Evolutionary conservation across 2,797 vertebrate genomes (phyloP), one percentile per base, ranked within the genome.

Genomic region (Myotis vivesi): DNA sequence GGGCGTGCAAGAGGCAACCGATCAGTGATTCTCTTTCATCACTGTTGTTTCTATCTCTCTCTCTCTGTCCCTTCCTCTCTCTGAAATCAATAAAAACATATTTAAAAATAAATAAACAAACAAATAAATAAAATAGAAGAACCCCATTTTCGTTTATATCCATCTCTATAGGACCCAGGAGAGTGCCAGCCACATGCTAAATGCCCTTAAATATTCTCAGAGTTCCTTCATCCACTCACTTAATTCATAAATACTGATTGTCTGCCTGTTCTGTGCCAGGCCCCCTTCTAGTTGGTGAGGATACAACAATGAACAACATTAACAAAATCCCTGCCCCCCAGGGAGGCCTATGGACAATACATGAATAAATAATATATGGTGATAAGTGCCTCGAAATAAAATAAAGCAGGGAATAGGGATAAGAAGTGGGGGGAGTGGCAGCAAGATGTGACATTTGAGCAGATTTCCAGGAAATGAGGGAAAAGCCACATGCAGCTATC

Each of bases 391-490:
- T 53, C 2, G 22, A 44, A 91, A 51, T 81, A 36, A 88, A 75
- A 49, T 51, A 75, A 75, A 33, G 46, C 46, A n/a, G 28, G 46
- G 72, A 20, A 49, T 75, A 44, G 72, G 49, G 7, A 30, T 30
- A 72, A 28, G 11, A 89, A 11, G 25, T 28, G 25, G 49, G 33
- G 36, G 38, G 22, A 30, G 49, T 30, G 33, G 5, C 0, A 2
- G 4, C 6, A 9, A 49, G 38, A 36, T 23, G 16, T 89, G 64
- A 79, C 16, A 73, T 76, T 44, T 79, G 82, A 86, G 59, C 17
- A 83, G 51, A 88, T 28, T n/a, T 86, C 66, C 89, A 72, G 80
- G n/a, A 96, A 95, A 90, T 46, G 28, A 85, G 20, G 22, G 19
- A 9, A 64, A 75, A 79, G 33, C 55, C 73, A 69, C 73, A 69